These are phyloP conservation scores for Urocyon cinereoargenteus DNA, from an alignment of 2,797 vertebrate species.

Conservation along the genomic window DNA sequence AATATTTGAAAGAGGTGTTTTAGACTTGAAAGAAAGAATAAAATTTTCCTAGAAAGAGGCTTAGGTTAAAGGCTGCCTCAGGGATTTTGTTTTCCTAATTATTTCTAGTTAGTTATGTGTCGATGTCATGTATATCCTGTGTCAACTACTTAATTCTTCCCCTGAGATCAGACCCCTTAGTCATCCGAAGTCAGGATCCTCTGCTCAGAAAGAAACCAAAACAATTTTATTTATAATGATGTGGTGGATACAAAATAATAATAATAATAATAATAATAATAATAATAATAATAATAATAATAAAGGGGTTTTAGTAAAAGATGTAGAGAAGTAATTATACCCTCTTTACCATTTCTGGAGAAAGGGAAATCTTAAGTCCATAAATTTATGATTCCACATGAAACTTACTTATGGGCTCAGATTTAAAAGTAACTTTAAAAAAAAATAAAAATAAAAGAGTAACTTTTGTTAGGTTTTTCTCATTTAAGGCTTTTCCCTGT, in stretches of 20 bases:
- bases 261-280: background rate
- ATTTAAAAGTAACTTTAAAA: background rate
- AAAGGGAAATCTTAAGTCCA: constrained; percentile 9
- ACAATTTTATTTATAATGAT: constrained; percentile 15
- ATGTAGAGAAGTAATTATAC: background rate
- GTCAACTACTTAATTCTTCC: background rate
- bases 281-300: background rate
- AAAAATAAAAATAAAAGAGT: background rate
- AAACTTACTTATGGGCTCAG: background rate
- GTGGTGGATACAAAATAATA: background rate
- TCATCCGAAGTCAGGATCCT: background rate
- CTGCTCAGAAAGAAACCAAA: background rate
- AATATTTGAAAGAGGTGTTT: background rate
- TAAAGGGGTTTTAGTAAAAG: background rate
- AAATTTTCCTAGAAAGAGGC: background rate
- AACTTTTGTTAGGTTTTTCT: background rate
- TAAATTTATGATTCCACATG: background rate
- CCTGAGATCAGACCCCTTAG: background rate
- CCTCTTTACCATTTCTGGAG: background rate
- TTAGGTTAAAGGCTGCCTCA: background rate
- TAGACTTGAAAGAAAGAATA: background rate
- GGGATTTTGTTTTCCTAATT: background rate
- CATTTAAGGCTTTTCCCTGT: background rate
- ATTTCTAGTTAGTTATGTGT: constrained; percentile 48
- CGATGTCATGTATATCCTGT: background rate